Percentiles rank a stretch among this genome's conserved stretches.
phyloP scores from a whole-genome alignment of 2,888 invertebrate species.

The Molanna angustata region DNA sequence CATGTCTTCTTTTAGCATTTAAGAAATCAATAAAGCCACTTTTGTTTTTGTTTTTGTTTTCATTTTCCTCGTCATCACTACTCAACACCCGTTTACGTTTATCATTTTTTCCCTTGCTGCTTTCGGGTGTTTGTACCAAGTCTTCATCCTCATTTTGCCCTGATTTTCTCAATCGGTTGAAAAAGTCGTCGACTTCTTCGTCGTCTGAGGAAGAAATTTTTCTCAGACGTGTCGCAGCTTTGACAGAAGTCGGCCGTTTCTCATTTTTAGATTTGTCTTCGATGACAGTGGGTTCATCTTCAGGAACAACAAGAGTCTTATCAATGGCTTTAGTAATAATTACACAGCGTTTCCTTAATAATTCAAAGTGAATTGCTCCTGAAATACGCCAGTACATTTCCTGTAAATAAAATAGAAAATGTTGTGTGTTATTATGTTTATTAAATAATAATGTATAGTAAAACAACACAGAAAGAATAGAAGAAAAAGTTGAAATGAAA shows the following conservation, averaged over 20 bases:
- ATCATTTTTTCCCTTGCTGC: not conserved
- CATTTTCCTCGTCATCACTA: slow-evolving; percentile 8
- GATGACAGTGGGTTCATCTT: slow-evolving; percentile 20
- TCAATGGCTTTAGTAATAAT: slow-evolving; percentile 57
- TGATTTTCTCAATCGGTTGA: slow-evolving; percentile 15
- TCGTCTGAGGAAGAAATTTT: slow-evolving; percentile 18
- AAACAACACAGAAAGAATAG: no score
- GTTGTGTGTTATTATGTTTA: no score
- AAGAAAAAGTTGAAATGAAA: no score
- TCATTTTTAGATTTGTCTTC: not conserved
- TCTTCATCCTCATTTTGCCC: not conserved
- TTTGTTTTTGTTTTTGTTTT: slow-evolving; percentile 1
- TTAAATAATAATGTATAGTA: no score
- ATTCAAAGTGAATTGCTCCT: slow-evolving; percentile 53
- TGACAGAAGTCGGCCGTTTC: no score
- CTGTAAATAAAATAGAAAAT: slow-evolving; percentile 44
- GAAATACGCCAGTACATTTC: slow-evolving; percentile 89
- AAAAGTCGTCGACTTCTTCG: slow-evolving; percentile 28
- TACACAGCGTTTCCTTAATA: slow-evolving; percentile 56
- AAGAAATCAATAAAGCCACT: not conserved
- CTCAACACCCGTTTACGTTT: slow-evolving; percentile 15
- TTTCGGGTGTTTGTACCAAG: not conserved
- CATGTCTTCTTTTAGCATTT: slow-evolving; percentile 6
- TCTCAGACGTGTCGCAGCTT: no score
- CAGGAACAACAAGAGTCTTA: slow-evolving; percentile 46